Evolutionary conservation across 2,113 vertebrate species (phyloP).

Genomic region (Microtus richardsoni): DNA sequence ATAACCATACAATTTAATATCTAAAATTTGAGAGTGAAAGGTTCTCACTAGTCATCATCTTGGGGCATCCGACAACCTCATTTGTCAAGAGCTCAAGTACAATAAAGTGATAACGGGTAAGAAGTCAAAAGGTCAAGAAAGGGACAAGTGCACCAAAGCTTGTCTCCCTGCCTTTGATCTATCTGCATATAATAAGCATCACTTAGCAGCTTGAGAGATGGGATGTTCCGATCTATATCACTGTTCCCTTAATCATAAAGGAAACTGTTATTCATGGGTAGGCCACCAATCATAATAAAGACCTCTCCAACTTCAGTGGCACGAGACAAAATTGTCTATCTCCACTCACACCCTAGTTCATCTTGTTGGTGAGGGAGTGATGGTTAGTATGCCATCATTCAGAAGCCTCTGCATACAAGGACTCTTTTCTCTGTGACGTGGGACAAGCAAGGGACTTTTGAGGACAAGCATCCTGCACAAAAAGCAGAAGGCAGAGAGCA

Average conservation of each 20-base stretch:
- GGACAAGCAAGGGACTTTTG: neutral
- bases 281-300: neutral
- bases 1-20: conserved; percentile 25
- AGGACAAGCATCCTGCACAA: neutral
- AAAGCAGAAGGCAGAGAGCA: neutral
- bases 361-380: neutral
- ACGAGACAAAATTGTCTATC: neutral
- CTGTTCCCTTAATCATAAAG: neutral
- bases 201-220: neutral
- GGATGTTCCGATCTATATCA: neutral
- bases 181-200: neutral
- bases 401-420: neutral
- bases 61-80: neutral
- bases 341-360: neutral
- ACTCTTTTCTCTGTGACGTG: conserved; percentile 29
- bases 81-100: conserved; percentile 1
- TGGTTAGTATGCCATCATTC: neutral
- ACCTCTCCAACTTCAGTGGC: neutral
- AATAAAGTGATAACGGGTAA: neutral
- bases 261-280: neutral
- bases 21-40: conserved; percentile 9
- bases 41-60: neutral
- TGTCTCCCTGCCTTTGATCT: neutral
- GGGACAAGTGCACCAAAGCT: neutral
- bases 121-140: conserved; percentile 11